Conservation (phyloP, 64 coral and sea anemone species). For the Montipora foliosa region DNA sequence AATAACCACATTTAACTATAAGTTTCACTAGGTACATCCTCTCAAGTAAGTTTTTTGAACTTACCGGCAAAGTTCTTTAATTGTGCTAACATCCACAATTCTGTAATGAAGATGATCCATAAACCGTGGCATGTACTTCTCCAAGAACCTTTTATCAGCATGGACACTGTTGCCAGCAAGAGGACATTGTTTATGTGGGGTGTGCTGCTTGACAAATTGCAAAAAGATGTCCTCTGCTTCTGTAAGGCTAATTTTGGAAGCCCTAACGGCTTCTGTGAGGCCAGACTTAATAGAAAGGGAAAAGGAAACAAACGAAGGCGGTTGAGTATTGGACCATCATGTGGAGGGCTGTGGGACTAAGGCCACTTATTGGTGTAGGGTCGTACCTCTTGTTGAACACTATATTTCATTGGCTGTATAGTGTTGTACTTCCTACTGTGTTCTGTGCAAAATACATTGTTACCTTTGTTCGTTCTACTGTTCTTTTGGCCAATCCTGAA, state of each 20-base stretch:
- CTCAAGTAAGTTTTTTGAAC: background rate
- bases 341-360: too few species aligned
- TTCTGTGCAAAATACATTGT: too few species aligned
- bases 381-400: too few species aligned
- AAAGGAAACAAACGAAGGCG: too few species aligned
- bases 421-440: too few species aligned
- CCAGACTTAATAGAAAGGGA: conserved; percentile 73
- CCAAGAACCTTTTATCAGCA: conserved; percentile 90
- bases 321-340: too few species aligned
- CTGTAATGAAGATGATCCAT: conserved; percentile 97
- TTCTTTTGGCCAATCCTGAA: too few species aligned
- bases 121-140: conserved; percentile 92
- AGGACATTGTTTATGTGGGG: conserved; percentile 46
- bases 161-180: conserved; percentile 98
- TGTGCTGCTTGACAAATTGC: conserved; percentile 81
- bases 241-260: conserved; percentile 70
- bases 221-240: conserved; percentile 85
- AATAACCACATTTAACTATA: too few species aligned
- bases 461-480: too few species aligned
- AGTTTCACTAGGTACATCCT: too few species aligned
- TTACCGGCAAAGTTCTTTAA: conserved; percentile 98
- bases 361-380: too few species aligned
- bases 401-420: too few species aligned
- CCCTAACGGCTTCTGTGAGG: conserved; percentile 82
- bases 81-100: conserved; percentile 94